These are phyloP conservation scores for Cantharis rustica DNA, from an alignment of 2,888 invertebrate species.

Conservation along the genomic window DNA sequence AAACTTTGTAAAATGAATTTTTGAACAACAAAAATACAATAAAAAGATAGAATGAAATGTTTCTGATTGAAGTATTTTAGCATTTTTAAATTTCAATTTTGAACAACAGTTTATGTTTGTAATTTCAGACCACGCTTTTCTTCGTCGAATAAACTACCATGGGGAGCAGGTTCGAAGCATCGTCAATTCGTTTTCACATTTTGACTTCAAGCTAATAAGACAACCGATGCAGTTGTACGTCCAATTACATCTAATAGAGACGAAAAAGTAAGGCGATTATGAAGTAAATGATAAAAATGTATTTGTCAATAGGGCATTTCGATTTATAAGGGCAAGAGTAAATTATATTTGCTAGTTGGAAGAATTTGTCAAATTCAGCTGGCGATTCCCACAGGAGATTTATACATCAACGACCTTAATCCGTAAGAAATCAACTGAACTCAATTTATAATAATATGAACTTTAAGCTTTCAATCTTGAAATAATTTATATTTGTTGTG, in stretches of 20 bases:
- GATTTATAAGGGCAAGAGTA: not conserved
- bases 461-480: not conserved
- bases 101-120: not conserved
- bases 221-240: not conserved
- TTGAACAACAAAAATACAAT: conserved; percentile 8
- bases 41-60: not conserved
- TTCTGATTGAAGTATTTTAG: not conserved
- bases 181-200: not conserved
- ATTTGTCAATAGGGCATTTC: not conserved
- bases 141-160: not conserved
- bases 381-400: not conserved
- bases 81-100: not conserved
- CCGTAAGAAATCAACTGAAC: not conserved
- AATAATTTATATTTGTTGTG: conserved; percentile 8
- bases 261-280: not conserved
- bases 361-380: not conserved
- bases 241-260: not conserved
- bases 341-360: not conserved
- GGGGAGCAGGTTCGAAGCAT: not conserved
- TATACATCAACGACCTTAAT: not conserved
- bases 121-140: not conserved
- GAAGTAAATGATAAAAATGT: not conserved
- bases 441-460: not conserved
- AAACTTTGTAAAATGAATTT: conserved; percentile 22
- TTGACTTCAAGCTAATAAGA: not conserved